A percentile compares a stretch with the other conserved stretches of the same genome.
phyloP scores from a whole-genome alignment of 2,797 vertebrate genomes.

The Clarias platycephalus region DNA sequence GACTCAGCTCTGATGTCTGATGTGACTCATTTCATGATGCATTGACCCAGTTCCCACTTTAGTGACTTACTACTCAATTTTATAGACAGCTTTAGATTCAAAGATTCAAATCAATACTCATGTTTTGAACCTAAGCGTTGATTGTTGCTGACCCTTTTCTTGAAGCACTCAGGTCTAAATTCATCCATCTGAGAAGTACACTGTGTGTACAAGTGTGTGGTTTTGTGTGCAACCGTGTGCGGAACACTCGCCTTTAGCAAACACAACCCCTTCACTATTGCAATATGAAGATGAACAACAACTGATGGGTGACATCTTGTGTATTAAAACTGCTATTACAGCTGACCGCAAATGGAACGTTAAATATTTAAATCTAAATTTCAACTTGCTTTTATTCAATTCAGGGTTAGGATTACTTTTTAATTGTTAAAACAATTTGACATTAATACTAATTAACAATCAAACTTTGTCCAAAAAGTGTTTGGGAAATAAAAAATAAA shows the following conservation, averaged over 20 bases:
- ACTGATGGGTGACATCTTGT: slow-evolving; percentile 1
- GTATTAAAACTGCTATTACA: slow-evolving; percentile 2
- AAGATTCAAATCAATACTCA: not conserved
- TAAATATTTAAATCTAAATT: not conserved
- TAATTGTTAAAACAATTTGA: not conserved
- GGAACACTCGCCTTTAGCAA: not conserved
- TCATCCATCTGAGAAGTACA: not conserved
- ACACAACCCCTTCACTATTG: not conserved
- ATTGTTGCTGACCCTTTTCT: not conserved
- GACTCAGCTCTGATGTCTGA: not conserved
- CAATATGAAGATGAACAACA: not conserved
- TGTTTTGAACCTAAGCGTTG: not conserved
- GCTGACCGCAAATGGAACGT: too few relatives aligned
- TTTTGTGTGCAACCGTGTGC: not conserved
- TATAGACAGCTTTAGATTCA: not conserved
- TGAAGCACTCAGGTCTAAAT: not conserved
- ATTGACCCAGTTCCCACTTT: not conserved
- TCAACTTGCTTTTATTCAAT: not conserved
- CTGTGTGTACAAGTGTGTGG: not conserved
- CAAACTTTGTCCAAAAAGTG: not conserved
- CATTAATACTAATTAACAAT: not conserved
- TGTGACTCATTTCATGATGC: not conserved
- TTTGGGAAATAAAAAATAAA: too few relatives aligned
- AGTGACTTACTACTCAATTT: not conserved
- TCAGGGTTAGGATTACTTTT: not conserved